Percentiles rank a stretch among this genome's conserved stretches.
Conservation (phyloP, 2,113 vertebrate species). For the Pterocles burchelli region DNA sequence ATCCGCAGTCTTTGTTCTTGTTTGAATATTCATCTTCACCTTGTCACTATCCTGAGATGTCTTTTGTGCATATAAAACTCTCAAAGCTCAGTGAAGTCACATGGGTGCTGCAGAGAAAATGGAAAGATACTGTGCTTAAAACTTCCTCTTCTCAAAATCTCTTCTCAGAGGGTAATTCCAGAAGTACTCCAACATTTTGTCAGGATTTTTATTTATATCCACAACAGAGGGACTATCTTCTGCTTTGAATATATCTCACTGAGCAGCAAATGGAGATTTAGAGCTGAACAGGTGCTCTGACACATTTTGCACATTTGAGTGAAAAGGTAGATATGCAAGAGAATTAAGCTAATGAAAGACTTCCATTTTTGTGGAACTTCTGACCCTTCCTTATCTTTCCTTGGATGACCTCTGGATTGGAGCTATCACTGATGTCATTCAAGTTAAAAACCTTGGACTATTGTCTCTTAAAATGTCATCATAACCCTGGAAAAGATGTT, state of each 20-base stretch:
- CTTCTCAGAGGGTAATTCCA: neutral
- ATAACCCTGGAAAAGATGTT: neutral
- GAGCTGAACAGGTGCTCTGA: neutral
- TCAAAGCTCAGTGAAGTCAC: neutral
- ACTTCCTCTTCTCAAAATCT: neutral
- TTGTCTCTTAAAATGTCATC: neutral
- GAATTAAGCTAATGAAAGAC: neutral
- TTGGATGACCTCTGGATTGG: neutral
- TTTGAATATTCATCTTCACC: neutral
- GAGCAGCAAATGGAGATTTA: neutral
- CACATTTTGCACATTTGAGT: neutral
- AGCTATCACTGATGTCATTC: neutral
- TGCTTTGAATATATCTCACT: neutral
- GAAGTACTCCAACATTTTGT: neutral
- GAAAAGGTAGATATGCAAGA: neutral
- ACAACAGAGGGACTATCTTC: neutral
- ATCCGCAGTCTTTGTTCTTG: neutral
- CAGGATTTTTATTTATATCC: neutral
- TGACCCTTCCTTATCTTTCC: neutral
- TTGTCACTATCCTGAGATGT: neutral
- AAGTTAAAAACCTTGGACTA: neutral
- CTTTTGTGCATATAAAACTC: neutral
- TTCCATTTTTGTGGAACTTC: neutral
- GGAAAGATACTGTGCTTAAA: neutral
- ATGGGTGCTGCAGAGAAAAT: neutral